Conservation (phyloP, 2,113 vertebrate species). For the Agapornis roseicollis region DNA sequence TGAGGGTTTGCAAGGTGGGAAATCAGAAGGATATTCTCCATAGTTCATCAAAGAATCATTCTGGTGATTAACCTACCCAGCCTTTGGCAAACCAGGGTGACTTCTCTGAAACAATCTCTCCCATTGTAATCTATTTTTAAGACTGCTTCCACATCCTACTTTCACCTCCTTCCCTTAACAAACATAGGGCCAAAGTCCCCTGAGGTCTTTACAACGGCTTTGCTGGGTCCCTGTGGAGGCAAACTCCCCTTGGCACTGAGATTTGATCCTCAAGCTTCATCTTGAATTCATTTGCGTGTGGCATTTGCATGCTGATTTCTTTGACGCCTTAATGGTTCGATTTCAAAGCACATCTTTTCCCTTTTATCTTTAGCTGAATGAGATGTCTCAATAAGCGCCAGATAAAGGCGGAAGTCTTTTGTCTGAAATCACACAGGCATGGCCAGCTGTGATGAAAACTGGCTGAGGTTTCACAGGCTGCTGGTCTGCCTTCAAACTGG, state of each 20-base stretch:
- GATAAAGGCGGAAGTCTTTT: constrained; percentile 84
- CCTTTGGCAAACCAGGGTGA: neutral
- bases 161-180: neutral
- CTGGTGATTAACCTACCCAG: neutral
- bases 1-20: neutral
- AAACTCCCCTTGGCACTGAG: constrained; percentile 16
- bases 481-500: constrained; percentile 71
- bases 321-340: constrained; percentile 63
- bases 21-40: neutral
- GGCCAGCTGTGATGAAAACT: constrained; percentile 80
- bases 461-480: constrained; percentile 77
- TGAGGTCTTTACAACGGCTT: neutral
- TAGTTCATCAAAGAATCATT: neutral
- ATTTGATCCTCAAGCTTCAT: constrained; percentile 41
- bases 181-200: neutral
- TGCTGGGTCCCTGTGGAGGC: neutral
- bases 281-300: constrained; percentile 68
- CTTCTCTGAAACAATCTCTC: neutral
- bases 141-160: neutral
- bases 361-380: constrained; percentile 79
- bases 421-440: constrained; percentile 74
- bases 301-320: constrained; percentile 75
- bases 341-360: constrained; percentile 79
- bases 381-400: constrained; percentile 80
- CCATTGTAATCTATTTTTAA: neutral